Percentiles rank a stretch among this genome's conserved stretches.
Conservation (phyloP, 2,113 vertebrate species). For the Piaya cayana region DNA sequence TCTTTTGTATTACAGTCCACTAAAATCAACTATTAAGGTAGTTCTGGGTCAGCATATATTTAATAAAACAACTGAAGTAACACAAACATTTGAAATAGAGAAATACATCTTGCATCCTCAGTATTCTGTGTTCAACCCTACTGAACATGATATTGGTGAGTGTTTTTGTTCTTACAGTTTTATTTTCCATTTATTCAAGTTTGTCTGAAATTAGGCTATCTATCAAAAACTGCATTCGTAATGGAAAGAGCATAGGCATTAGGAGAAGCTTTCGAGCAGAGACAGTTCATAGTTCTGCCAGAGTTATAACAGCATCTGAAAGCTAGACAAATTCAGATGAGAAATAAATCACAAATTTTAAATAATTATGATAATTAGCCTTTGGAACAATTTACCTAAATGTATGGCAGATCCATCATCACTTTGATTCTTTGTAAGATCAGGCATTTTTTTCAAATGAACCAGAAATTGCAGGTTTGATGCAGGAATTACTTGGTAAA, state of each 20-base stretch:
- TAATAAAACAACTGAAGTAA: conserved; percentile 83
- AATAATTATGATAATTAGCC: conserved; percentile 55
- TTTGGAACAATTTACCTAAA: conserved; percentile 21
- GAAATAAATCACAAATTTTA: conserved; percentile 54
- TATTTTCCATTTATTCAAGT: neutral
- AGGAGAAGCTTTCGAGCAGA: neutral
- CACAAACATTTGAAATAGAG: conserved; percentile 83
- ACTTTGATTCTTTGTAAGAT: conserved; percentile 35
- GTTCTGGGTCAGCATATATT: conserved; percentile 93
- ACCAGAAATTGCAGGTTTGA: conserved; percentile 55
- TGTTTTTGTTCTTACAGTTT: neutral
- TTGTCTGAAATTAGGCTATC: neutral
- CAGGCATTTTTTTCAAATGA: conserved; percentile 35
- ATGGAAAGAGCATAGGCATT: neutral
- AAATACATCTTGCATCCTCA: conserved; percentile 81
- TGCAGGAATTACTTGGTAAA: conserved; percentile 46
- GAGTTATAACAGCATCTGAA: conserved; percentile 1
- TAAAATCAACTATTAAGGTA: conserved; percentile 79
- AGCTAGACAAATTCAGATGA: conserved; percentile 46
- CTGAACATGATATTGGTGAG: conserved; percentile 90
- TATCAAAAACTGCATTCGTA: neutral
- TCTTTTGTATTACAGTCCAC: conserved; percentile 76
- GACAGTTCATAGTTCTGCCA: neutral
- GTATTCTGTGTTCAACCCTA: conserved; percentile 87
- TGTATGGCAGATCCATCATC: conserved; percentile 47